These are phyloP conservation scores for Bombus turneri DNA, from an alignment of 1,140 invertebrate genomes.

Conservation along the genomic window DNA sequence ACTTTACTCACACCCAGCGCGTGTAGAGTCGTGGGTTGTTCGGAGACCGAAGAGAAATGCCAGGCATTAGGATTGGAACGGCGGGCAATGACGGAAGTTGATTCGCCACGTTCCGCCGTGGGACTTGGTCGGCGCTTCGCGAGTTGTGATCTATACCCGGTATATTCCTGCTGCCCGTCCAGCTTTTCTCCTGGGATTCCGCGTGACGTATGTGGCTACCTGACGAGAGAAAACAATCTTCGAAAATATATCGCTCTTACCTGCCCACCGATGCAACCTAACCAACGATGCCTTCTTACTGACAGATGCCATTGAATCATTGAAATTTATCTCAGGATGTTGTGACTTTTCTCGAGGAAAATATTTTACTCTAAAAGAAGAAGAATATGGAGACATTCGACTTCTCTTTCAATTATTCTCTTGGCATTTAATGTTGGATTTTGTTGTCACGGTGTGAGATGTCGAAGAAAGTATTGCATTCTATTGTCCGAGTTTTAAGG, in stretches of 20 bases:
- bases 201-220: slow-evolving; percentile 82
- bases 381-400: background rate
- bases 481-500: too few relatives aligned
- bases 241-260: slow-evolving; percentile 80
- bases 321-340: slow-evolving; percentile 24
- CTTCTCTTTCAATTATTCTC: background rate
- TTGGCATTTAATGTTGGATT: too few relatives aligned
- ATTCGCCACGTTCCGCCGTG: slow-evolving; percentile 80
- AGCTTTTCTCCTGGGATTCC: slow-evolving; percentile 76
- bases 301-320: slow-evolving; percentile 47
- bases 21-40: slow-evolving; percentile 62
- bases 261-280: slow-evolving; percentile 27
- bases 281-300: background rate
- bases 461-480: too few relatives aligned
- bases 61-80: slow-evolving; percentile 78
- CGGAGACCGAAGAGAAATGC: slow-evolving; percentile 81
- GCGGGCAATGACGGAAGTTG: slow-evolving; percentile 82
- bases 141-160: slow-evolving; percentile 80
- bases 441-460: too few relatives aligned
- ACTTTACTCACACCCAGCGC: slow-evolving; percentile 37
- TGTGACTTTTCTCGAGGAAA: background rate
- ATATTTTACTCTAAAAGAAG: background rate
- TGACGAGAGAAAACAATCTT: slow-evolving; percentile 84
- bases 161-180: slow-evolving; percentile 74
- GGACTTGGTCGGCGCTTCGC: slow-evolving; percentile 75